Percentiles rank a stretch among this genome's conserved stretches.
These are phyloP conservation scores for Uria aalge DNA, from an alignment of 2,113 vertebrate species.

Conservation along the genomic window DNA sequence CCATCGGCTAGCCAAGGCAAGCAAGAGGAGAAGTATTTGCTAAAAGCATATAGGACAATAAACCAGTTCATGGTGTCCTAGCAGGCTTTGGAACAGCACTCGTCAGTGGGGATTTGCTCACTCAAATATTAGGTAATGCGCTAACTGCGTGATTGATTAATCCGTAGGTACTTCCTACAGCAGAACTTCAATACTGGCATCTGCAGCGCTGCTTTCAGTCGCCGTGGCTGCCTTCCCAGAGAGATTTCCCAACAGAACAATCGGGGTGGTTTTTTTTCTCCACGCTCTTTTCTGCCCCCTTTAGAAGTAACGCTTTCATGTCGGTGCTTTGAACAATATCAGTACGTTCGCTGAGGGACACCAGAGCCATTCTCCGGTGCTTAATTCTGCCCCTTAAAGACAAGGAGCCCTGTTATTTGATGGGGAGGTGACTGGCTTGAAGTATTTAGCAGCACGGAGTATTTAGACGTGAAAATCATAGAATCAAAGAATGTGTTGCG, in stretches of 20 bases:
- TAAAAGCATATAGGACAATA: neutral
- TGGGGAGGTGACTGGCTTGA: neutral
- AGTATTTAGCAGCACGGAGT: neutral
- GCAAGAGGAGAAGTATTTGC: neutral
- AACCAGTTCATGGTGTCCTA: constrained; percentile 10
- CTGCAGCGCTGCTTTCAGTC: neutral
- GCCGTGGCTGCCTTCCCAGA: neutral
- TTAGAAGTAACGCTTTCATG: neutral
- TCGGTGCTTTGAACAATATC: rapidly evolving
- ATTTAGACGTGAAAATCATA: neutral
- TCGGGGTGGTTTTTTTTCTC: rapidly evolving
- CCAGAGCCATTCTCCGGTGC: neutral
- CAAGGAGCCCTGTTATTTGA: neutral
- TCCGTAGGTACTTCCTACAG: neutral
- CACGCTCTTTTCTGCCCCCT: neutral
- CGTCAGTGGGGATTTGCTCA: neutral
- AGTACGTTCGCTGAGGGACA: neutral
- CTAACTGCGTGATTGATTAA: neutral
- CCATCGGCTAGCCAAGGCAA: neutral
- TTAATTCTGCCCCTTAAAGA: neutral
- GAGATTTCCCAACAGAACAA: neutral
- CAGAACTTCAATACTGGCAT: neutral
- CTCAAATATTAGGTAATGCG: neutral
- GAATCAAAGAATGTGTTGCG: too few relatives aligned
- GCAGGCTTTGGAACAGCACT: neutral